These are phyloP conservation scores for Malurus splendens DNA, from an alignment of 2,797 vertebrate species.

Conservation along the genomic window DNA sequence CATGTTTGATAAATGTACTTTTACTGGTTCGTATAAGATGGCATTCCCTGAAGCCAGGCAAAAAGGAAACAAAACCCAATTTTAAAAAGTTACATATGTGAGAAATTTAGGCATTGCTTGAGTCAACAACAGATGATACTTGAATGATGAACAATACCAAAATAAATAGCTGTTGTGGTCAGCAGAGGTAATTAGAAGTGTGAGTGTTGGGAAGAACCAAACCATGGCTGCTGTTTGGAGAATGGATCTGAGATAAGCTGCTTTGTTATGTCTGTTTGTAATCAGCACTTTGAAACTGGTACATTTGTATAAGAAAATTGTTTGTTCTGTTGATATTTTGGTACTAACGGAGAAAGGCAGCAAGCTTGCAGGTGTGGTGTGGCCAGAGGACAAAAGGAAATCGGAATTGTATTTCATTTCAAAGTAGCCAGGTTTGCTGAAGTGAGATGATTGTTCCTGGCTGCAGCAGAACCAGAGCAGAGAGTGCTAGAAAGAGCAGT, in stretches of 20 bases:
- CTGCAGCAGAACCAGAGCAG: not conserved
- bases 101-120: not conserved
- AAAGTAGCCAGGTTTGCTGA: not conserved
- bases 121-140: not conserved
- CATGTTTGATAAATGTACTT: not conserved
- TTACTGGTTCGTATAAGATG: not conserved
- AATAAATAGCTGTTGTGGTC: not conserved
- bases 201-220: not conserved
- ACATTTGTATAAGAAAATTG: not conserved
- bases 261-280: not conserved
- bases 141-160: not conserved
- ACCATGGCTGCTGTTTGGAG: not conserved
- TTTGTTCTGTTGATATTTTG: not conserved
- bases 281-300: not conserved
- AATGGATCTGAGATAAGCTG: not conserved
- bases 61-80: not conserved
- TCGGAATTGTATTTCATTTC: not conserved
- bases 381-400: not conserved
- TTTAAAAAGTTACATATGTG: not conserved
- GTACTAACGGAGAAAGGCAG: not conserved
- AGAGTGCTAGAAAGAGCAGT: not conserved
- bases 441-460: not conserved
- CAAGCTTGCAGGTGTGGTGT: not conserved
- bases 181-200: not conserved
- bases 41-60: not conserved